Evolutionary conservation across 2,888 invertebrate genomes (phyloP), one percentile per base, ranked within the genome.

Genomic region (Tromatobia lineatoria): DNA sequence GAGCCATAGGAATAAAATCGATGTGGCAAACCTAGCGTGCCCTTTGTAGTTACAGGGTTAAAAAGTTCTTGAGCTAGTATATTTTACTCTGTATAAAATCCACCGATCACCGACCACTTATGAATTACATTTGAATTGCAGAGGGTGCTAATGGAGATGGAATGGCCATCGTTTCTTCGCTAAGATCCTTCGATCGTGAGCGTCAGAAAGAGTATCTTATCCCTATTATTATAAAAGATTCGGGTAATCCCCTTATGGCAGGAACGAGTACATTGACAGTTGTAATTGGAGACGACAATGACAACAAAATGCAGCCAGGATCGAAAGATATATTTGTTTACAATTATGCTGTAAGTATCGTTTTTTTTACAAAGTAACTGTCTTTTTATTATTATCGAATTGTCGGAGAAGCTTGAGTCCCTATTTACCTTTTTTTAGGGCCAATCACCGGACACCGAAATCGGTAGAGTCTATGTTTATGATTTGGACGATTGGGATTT

Each of bases 401-500:
- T 15, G 13, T 15, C 2, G n/a, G 7, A 6, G 4, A 50, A 34
- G 13, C 50, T 70, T 70, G 50, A 18, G 13, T 38, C 18, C 54
- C 57, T 18, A 42, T 38, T 42, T 6, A 20, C 75, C 70, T 52
- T 18, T 80, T 84, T 86, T 90, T 96, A 98, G 95, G 97, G 98
- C 15, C 97, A 97, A 94, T 97, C 98, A 78, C 98, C 97, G 34
- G 98, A 97, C 89, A 98, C 98, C 0, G 97, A 97, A 93, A 97
- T 99, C 86, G 99, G 99, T 47, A 95, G 98, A 85, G 99, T 99
- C 8, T 99, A 99, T 94, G 99, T 99, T 0, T 98, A 98, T 92
- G 99, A 99, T 94, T 95, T 98, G 87, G 99, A 99, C 94, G 99
- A 99, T 93, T 99, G 99, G 99, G 99, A 99, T 94, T 94, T 99